Evolutionary conservation across 2,888 invertebrate genomes (phyloP).

Genomic region (Philereme vetulata): DNA sequence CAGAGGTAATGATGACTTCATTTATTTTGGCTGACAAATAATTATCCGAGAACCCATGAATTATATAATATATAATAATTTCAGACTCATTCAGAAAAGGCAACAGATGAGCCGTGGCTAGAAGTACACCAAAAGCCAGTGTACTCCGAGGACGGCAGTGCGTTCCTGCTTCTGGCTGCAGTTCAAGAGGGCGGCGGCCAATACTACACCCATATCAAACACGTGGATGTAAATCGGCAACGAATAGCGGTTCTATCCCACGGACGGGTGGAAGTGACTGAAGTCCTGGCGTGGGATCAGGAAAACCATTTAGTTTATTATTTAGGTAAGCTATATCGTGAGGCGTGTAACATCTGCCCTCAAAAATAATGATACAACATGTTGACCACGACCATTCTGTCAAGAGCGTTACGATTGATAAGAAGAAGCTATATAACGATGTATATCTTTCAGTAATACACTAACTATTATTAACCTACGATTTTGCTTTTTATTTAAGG

Average conservation of each 20-base stretch:
- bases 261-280: conserved; percentile 92
- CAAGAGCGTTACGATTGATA: too few species aligned
- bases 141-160: conserved; percentile 92
- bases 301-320: conserved; percentile 91
- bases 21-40: too few species aligned
- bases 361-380: too few species aligned
- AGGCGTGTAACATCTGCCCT: too few species aligned
- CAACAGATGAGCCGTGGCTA: conserved; percentile 93
- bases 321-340: conserved; percentile 72
- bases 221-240: conserved; percentile 91
- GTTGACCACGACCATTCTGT: too few species aligned
- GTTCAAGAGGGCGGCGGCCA: conserved; percentile 93
- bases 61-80: conserved; percentile 23
- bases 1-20: conserved; percentile 81
- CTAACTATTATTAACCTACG: conserved; percentile 32
- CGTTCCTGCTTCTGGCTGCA: conserved; percentile 91
- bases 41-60: background rate
- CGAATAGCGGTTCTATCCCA: conserved; percentile 93
- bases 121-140: conserved; percentile 93
- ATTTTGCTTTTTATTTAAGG: conserved; percentile 64
- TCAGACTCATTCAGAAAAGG: conserved; percentile 92
- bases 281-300: conserved; percentile 94
- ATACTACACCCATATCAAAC: conserved; percentile 94
- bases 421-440: background rate
- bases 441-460: conserved; percentile 1